A percentile compares a stretch with the other conserved stretches of the same genome.
phyloP scores from a whole-genome alignment of 2,888 invertebrate genomes.

The Pristionchus fissidentatus region DNA sequence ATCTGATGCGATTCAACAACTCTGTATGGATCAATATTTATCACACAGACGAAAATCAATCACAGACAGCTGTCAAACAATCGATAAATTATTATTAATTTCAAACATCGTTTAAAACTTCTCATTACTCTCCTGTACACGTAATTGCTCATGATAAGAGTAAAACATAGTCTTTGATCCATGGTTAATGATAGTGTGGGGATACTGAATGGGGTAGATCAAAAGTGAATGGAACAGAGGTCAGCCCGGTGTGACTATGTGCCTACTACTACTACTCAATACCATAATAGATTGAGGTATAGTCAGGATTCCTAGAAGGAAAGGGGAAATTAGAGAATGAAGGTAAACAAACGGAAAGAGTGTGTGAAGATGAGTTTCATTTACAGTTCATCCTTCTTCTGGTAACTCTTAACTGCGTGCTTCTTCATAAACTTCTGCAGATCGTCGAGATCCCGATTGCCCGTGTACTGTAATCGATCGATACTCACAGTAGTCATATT shows the following conservation, averaged over 20 bases:
- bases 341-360: not conserved
- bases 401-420: conserved; percentile 72
- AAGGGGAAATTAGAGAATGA: too few relatives aligned
- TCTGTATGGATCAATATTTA: too few relatives aligned
- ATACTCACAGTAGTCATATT: not conserved
- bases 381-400: conserved; percentile 72
- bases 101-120: too few relatives aligned
- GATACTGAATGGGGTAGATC: not conserved
- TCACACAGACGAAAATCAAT: not conserved
- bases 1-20: too few relatives aligned
- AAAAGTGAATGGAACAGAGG: too few relatives aligned
- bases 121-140: conserved; percentile 38
- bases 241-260: conserved; percentile 14
- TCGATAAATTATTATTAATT: conserved; percentile 11
- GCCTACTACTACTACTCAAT: conserved; percentile 25
- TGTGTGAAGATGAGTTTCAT: not conserved
- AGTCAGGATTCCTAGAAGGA: conserved; percentile 27
- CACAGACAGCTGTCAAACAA: conserved; percentile 29
- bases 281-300: conserved; percentile 40
- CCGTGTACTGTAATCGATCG: conserved; percentile 67
- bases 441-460: conserved; percentile 73
- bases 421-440: conserved; percentile 72
- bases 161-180: conserved; percentile 34
- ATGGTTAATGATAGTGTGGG: not conserved
- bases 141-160: conserved; percentile 35